These are phyloP conservation scores for Lethrus apterus DNA, from an alignment of 1,140 invertebrate species.

Conservation along the genomic window DNA sequence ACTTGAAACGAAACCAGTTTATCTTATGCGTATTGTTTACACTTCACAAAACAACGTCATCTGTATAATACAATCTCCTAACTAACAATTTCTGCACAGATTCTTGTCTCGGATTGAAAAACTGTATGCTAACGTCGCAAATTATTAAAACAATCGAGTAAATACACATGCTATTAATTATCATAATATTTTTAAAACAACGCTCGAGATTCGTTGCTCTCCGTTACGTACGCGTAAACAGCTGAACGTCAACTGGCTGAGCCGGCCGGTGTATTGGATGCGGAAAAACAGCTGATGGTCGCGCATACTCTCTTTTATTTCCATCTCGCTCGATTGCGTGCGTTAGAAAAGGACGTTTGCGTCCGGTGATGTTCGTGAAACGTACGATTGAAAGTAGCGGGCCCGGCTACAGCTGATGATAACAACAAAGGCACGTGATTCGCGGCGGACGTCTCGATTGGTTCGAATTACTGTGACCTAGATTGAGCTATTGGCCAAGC, in stretches of 20 bases:
- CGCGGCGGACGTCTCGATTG: constrained; percentile 19
- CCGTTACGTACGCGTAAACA: constrained; percentile 25
- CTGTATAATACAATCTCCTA: constrained; percentile 33
- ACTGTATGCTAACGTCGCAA: constrained; percentile 24
- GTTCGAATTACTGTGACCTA: constrained; percentile 35
- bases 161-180: constrained; percentile 29
- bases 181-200: constrained; percentile 23
- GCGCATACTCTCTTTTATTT: constrained; percentile 16
- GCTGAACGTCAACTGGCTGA: constrained; percentile 30
- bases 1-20: background rate
- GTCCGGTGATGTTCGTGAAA: background rate
- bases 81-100: constrained; percentile 31
- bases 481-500: constrained; percentile 31
- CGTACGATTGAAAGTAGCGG: constrained; percentile 25
- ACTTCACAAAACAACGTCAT: constrained; percentile 32
- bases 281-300: constrained; percentile 39
- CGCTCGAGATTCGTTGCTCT: too few relatives aligned
- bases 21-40: constrained; percentile 6
- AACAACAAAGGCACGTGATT: constrained; percentile 43
- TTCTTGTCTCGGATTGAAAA: constrained; percentile 30
- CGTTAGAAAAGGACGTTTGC: background rate
- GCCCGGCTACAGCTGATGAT: constrained; percentile 42
- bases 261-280: constrained; percentile 35
- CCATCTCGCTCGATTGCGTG: background rate
- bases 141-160: background rate